A percentile compares a stretch with the other conserved stretches of the same genome.
Evolutionary conservation across 2,888 invertebrate species (phyloP).

Genomic region (Pegoplata infirma): DNA sequence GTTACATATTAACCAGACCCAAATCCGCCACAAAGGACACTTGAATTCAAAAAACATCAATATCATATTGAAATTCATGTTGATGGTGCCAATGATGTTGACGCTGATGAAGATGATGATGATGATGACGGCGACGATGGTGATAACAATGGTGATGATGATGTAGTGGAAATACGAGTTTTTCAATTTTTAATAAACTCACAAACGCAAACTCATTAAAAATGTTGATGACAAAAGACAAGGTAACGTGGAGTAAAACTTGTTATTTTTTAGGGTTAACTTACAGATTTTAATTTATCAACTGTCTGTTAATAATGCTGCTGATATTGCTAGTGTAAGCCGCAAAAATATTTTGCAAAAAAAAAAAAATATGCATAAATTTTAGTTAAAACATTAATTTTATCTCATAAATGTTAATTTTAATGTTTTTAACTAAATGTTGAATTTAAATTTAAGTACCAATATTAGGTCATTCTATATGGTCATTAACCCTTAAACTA

Average conservation of each 20-base stretch:
- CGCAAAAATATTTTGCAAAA: background rate
- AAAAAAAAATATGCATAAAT: background rate
- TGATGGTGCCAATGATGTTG: too few relatives aligned
- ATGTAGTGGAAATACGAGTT: constrained; percentile 45
- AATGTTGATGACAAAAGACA: constrained; percentile 19
- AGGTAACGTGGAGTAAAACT: constrained; percentile 23
- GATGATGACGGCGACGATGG: constrained; percentile 1
- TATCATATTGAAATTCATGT: too few relatives aligned
- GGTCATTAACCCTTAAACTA: too few relatives aligned
- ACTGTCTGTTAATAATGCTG: background rate
- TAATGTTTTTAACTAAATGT: too few relatives aligned
- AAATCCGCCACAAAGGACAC: constrained; percentile 42
- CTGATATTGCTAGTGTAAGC: too few relatives aligned
- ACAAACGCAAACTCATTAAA: constrained; percentile 36
- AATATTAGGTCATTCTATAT: too few relatives aligned
- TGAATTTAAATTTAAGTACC: too few relatives aligned
- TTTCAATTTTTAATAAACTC: constrained; percentile 31
- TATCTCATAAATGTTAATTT: too few relatives aligned
- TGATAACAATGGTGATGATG: constrained; percentile 19
- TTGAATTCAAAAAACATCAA: constrained; percentile 31
- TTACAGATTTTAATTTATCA: background rate
- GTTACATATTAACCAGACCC: constrained; percentile 1
- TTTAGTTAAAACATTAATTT: background rate
- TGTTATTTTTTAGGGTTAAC: constrained; percentile 26
- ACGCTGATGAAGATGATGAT: background rate